A percentile compares a stretch with the other conserved stretches of the same genome.
Evolutionary conservation across 2,113 vertebrate species (phyloP).

Genomic region (Myotis davidii): DNA sequence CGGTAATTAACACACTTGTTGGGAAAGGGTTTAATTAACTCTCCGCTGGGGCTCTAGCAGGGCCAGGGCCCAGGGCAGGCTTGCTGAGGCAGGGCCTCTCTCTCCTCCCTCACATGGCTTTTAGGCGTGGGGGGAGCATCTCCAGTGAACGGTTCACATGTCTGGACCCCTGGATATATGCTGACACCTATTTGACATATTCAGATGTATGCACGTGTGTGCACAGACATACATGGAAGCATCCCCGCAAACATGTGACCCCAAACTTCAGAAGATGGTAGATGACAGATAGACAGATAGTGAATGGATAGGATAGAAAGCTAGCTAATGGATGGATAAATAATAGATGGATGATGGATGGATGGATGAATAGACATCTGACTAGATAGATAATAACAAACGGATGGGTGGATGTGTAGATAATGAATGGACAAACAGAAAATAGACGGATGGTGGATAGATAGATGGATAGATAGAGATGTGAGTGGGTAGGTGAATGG

Average conservation of each 20-base stretch:
- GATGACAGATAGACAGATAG: not conserved
- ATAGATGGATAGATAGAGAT: too few species aligned
- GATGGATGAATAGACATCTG: not conserved
- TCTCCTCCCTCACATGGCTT: not conserved
- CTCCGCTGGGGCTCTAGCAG: not conserved
- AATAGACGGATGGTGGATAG: too few species aligned
- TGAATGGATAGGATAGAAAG: too few species aligned
- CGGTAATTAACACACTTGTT: conserved; percentile 68
- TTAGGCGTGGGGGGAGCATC: not conserved
- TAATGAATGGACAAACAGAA: not conserved
- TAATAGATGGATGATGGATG: not conserved
- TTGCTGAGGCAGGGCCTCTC: not conserved
- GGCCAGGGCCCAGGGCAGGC: conserved; percentile 6
- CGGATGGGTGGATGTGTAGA: not conserved
- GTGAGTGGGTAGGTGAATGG: not conserved
- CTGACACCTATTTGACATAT: not conserved
- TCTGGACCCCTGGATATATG: not conserved
- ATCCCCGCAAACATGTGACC: not conserved
- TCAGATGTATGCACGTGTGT: rapidly evolving
- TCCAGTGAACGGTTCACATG: not conserved
- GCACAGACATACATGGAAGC: not conserved
- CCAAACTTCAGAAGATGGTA: not conserved
- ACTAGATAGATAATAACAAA: not conserved
- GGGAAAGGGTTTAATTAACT: conserved; percentile 71
- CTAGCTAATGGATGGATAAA: not conserved